A percentile compares a stretch with the other conserved stretches of the same genome.
These are phyloP conservation scores for Drosophila subpulchrella DNA, from an alignment of 1,140 invertebrate genomes.

Conservation along the genomic window DNA sequence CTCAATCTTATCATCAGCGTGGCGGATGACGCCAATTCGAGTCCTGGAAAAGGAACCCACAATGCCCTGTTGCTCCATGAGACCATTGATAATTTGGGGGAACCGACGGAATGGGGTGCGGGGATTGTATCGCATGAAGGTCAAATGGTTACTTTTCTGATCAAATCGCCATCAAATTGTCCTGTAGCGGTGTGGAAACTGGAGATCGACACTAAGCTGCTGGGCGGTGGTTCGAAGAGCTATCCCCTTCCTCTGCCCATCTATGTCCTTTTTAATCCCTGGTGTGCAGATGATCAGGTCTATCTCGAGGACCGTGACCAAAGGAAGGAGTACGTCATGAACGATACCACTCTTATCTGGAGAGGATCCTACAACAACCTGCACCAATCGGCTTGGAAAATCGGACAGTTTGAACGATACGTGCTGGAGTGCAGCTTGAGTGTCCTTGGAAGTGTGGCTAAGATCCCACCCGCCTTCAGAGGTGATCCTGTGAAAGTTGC, in stretches of 20 bases:
- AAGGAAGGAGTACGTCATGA: slow-evolving; percentile 93
- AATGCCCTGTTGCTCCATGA: slow-evolving; percentile 90
- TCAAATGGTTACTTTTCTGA: slow-evolving; percentile 87
- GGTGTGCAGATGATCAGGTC: slow-evolving; percentile 89
- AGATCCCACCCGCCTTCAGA: slow-evolving; percentile 85
- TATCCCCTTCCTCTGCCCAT: slow-evolving; percentile 88
- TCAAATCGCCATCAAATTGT: slow-evolving; percentile 89
- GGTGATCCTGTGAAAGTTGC: slow-evolving; percentile 91
- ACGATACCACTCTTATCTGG: slow-evolving; percentile 95
- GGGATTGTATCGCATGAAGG: slow-evolving; percentile 86
- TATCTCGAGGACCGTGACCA: slow-evolving; percentile 89
- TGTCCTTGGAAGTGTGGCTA: slow-evolving; percentile 90
- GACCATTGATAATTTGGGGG: slow-evolving; percentile 85
- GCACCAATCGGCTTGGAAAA: slow-evolving; percentile 95
- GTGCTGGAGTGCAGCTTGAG: slow-evolving; percentile 94
- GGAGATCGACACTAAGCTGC: slow-evolving; percentile 93
- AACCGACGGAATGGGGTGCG: slow-evolving; percentile 86
- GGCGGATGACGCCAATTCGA: slow-evolving; percentile 90
- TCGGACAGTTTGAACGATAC: slow-evolving; percentile 94
- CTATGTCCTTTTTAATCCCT: slow-evolving; percentile 94
- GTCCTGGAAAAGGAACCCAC: slow-evolving; percentile 91
- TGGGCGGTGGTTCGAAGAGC: slow-evolving; percentile 86
- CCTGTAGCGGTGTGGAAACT: slow-evolving; percentile 94
- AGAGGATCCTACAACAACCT: slow-evolving; percentile 93
- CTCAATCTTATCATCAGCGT: slow-evolving; percentile 94